Percentiles rank a stretch among this genome's conserved stretches.
phyloP scores from a whole-genome alignment of 1,140 invertebrate species.

The Melipona quadrifasciata region DNA sequence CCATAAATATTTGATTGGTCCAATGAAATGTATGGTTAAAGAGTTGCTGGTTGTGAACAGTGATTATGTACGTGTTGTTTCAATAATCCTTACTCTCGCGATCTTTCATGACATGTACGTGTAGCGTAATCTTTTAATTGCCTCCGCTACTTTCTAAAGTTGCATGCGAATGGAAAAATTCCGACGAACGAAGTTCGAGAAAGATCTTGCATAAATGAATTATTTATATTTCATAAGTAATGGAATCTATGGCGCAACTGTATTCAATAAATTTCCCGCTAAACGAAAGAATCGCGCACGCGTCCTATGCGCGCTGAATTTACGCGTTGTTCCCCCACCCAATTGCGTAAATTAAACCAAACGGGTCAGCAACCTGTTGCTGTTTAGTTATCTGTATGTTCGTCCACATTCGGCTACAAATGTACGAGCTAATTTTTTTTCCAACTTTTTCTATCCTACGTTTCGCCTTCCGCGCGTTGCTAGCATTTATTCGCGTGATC shows the following conservation, averaged over 20 bases:
- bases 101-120: not conserved
- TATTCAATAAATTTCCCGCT: slow-evolving; percentile 14
- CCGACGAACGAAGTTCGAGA: not conserved
- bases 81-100: not conserved
- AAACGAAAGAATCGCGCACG: slow-evolving; percentile 1
- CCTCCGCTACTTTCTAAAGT: not conserved
- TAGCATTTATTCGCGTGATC: slow-evolving; percentile 16
- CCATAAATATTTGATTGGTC: not conserved
- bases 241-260: slow-evolving; percentile 16
- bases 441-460: slow-evolving; percentile 10
- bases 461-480: slow-evolving; percentile 12
- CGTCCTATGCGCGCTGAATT: slow-evolving; percentile 23
- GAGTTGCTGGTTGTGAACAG: not conserved
- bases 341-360: slow-evolving; percentile 44
- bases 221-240: slow-evolving; percentile 28
- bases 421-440: slow-evolving; percentile 44
- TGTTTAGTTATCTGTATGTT: slow-evolving; percentile 26
- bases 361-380: slow-evolving; percentile 50
- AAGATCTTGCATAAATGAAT: not conserved
- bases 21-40: not conserved
- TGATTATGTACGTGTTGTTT: slow-evolving; percentile 24
- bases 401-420: not conserved
- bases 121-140: no score
- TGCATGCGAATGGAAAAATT: no score
- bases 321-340: slow-evolving; percentile 15